Percentiles rank a stretch among this genome's conserved stretches.
Evolutionary conservation across 2,797 vertebrate genomes (phyloP).

Genomic region (Etheostoma perlongum): DNA sequence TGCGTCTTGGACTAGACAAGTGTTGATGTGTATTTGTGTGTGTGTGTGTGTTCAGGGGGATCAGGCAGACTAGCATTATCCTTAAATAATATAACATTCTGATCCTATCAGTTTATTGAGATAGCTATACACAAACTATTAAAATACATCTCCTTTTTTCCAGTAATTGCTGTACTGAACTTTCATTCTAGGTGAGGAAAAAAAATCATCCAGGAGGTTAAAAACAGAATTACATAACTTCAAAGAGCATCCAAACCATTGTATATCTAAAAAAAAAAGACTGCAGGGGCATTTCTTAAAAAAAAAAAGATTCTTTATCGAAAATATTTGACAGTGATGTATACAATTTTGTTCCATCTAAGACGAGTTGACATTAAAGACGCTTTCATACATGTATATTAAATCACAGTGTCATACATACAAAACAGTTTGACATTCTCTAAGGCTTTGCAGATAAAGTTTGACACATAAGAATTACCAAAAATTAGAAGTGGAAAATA

Average conservation of each 20-base stretch:
- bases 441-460: slow-evolving; percentile 58
- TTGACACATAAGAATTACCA: slow-evolving; percentile 54
- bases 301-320: neutral
- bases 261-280: slow-evolving; percentile 5
- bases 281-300: neutral
- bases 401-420: slow-evolving; percentile 35
- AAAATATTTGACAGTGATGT: slow-evolving; percentile 47
- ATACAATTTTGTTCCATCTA: slow-evolving; percentile 47
- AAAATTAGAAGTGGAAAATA: slow-evolving; percentile 57
- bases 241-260: slow-evolving; percentile 19
- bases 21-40: slow-evolving; percentile 41
- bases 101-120: slow-evolving; percentile 35
- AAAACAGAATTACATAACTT: slow-evolving; percentile 22
- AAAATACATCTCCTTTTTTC: slow-evolving; percentile 7
- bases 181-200: neutral
- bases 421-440: slow-evolving; percentile 62
- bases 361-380: slow-evolving; percentile 42
- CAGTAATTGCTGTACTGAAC: slow-evolving; percentile 9
- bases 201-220: neutral
- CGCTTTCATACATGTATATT: slow-evolving; percentile 13
- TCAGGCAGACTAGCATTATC: slow-evolving; percentile 43
- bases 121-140: slow-evolving; percentile 6
- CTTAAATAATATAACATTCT: slow-evolving; percentile 39
- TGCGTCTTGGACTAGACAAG: slow-evolving; percentile 51
- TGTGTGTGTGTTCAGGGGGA: slow-evolving; percentile 9